Percentiles rank a stretch among this genome's conserved stretches.
Conservation (phyloP, 2,797 vertebrate genomes). For the Siniperca obscura region DNA sequence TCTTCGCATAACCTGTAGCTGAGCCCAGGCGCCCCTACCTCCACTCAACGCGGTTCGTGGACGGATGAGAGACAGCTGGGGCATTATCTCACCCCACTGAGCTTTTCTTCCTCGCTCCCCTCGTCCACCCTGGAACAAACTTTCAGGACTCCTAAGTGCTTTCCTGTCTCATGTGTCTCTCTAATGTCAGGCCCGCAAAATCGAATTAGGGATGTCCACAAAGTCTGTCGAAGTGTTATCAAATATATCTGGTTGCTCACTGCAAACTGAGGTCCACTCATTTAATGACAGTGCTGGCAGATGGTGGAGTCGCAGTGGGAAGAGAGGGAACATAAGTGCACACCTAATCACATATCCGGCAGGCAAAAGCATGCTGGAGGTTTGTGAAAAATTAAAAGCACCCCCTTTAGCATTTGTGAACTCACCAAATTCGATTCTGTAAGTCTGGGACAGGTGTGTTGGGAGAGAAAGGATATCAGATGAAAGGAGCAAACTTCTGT, state of each 20-base stretch:
- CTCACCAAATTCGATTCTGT: slow-evolving; percentile 10
- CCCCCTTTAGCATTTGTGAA: slow-evolving; percentile 21
- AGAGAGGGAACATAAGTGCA: slow-evolving; percentile 8
- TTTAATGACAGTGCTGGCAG: slow-evolving; percentile 12
- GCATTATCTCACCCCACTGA: slow-evolving; percentile 35
- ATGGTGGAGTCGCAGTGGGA: background rate
- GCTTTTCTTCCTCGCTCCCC: slow-evolving; percentile 44
- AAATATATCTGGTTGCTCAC: slow-evolving; percentile 15
- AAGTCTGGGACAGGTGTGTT: slow-evolving; percentile 31
- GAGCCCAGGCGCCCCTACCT: slow-evolving; percentile 58
- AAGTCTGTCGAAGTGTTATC: background rate
- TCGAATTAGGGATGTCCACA: slow-evolving; percentile 34
- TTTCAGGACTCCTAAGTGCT: slow-evolving; percentile 53
- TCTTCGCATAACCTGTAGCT: slow-evolving; percentile 26
- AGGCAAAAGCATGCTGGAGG: background rate
- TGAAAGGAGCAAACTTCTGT: slow-evolving; percentile 45
- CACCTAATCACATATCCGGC: slow-evolving; percentile 11
- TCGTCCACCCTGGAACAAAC: slow-evolving; percentile 48
- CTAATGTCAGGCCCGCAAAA: slow-evolving; percentile 31
- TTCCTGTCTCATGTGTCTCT: slow-evolving; percentile 61
- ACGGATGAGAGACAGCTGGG: slow-evolving; percentile 28
- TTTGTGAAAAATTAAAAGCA: background rate
- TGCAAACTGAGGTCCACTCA: background rate
- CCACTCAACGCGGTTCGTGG: slow-evolving; percentile 27
- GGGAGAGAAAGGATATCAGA: slow-evolving; percentile 35